These are phyloP conservation scores for Cyanocitta stelleri DNA, from an alignment of 2,113 vertebrate species.

Conservation along the genomic window DNA sequence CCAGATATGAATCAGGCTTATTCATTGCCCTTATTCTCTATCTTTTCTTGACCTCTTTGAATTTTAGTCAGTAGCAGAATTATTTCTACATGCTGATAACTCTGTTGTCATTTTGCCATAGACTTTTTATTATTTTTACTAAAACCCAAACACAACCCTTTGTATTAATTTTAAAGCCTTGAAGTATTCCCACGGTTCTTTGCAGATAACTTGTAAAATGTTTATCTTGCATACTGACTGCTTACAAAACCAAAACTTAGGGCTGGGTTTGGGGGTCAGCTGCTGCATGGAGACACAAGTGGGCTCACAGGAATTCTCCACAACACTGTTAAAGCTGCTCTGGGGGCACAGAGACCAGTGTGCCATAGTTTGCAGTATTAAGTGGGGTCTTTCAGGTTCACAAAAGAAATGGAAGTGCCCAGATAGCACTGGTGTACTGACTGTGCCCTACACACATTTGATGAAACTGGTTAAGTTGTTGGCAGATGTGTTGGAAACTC, in stretches of 20 bases:
- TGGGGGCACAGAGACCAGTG: background rate
- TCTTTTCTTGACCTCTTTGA: slow-evolving; percentile 42
- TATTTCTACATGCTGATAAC: slow-evolving; percentile 18
- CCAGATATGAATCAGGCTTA: slow-evolving; percentile 33
- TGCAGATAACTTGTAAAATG: background rate
- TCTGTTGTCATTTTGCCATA: slow-evolving; percentile 25
- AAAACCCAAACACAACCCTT: background rate
- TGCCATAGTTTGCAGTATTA: background rate
- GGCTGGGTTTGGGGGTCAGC: background rate
- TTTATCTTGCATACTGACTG: background rate
- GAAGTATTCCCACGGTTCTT: background rate
- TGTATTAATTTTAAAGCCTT: background rate
- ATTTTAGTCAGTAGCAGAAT: slow-evolving; percentile 19
- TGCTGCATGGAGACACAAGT: background rate
- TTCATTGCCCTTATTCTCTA: slow-evolving; percentile 16
- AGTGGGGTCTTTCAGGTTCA: background rate
- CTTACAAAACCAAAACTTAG: background rate
- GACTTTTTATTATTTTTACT: background rate
- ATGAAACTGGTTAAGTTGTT: background rate
- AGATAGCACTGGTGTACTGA: background rate
- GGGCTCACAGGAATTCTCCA: background rate
- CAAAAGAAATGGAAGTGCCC: background rate
- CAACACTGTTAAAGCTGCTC: background rate
- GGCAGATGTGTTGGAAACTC: background rate
- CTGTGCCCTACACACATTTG: background rate